Base-by-base conservation (phyloP, 2,113 vertebrate genomes). In the Sphaerodactylus townsendi region DNA sequence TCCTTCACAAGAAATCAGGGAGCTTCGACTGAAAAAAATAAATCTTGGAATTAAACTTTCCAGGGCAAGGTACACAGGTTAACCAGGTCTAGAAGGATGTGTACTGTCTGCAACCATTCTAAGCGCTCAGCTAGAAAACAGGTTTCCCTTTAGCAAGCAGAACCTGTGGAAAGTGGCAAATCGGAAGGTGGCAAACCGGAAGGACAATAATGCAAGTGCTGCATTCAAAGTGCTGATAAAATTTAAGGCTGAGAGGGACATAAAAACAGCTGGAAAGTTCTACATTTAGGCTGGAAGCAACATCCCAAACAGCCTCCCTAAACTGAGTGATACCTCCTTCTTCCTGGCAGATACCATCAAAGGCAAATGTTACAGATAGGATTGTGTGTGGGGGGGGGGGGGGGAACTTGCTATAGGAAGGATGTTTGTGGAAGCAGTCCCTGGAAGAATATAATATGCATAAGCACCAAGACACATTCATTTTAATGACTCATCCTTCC, bases 11-110 rank as follows among this genome's bases (percentile, higher is more conserved):
- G 79, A 9, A 3, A 30, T 64, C 59, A 1, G 1, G 50, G 39
- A 2, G 1, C 0, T 10, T 10, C 0, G 70, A 28, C 5, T 14
- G 59, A 62, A 0, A 44, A 37, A 71, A 35, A 46, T 23, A 15
- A 56, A 56, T 30, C 37, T 69, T 39, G 7, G 33, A 69, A 69
- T 17, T 35, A 25, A 69, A 69, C 28, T n/a, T 17, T 35, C 65
- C 33, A 15, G 14, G 35, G 33, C 35, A 37, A 69, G 33, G 39
- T 35, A n/a, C 1, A 14, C n/a, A 33, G 33, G 17, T 35, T 8
- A 21, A 37, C 66, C 37, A 37, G 19, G 53, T 21, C 4, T 37
- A 35, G 28, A 6, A 69, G 65, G 25, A 25, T 68, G 5, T 33
- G 65, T 33, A 66, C 11, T 3, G 28, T 14, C 64, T n/a, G n/a